Base-by-base conservation (phyloP, 2,888 invertebrate species). In the Meghimatium bilineatum region DNA sequence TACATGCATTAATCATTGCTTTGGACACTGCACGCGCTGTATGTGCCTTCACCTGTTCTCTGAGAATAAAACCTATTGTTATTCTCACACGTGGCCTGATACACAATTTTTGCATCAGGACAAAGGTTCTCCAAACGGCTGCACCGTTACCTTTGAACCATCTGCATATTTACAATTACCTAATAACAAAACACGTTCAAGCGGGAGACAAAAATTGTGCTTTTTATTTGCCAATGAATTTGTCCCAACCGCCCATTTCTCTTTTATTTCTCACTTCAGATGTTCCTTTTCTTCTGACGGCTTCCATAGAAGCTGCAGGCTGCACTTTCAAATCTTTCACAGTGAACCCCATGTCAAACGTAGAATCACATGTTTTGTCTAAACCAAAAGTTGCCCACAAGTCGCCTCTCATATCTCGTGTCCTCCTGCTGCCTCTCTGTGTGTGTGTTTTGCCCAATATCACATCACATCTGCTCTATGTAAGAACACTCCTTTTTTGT, bases 1-100 rank as follows among this genome's bases (percentile, higher is more conserved):
- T 80, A 80, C 80, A 80, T 80, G 80, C 71, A 80, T 80, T 80
- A 80, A 80, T 80, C 80, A 80, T 69, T 36, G 71, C 44, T 80
- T 80, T 56, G 80, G 69, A 52, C 69, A 67, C 69, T 29, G 63
- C 78, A 80, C 80, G 80, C 80, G 80, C 80, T 52, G 36, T 34
- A 38, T 52, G 56, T n/a, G 10, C 34, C 80, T 80, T 71, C 80
- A 80, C 80, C 80, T 80, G 80, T 80, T 80, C 80, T 26, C 32
- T 5, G 44, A 56, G 49, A 69, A 52, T 49, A 71, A 71, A 52
- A 23, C 69, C 80, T 26, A 69, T 80, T 80, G 80, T 80, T 80
- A 36, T 49, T 63, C 67, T 36, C 67, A 67, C 80, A 80, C 80
- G 80, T 80, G 80, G 26, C 80, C 56, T 36, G 34, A 29, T 71